phyloP scores from a whole-genome alignment of 2,797 vertebrate genomes.

The Scleropages formosus region DNA sequence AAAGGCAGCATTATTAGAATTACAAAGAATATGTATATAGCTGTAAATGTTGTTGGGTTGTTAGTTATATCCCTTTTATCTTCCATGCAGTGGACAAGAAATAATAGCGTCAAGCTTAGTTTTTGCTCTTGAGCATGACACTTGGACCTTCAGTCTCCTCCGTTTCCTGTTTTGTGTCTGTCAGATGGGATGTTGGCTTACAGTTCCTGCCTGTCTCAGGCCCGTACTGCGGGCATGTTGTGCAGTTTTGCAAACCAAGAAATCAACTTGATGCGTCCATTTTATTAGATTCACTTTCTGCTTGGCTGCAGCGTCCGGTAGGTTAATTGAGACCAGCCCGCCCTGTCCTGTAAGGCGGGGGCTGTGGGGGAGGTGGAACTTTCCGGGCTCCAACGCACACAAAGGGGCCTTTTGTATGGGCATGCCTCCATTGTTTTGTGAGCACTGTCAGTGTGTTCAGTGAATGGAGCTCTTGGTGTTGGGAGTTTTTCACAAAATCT shows the following conservation, averaged over 20 bases:
- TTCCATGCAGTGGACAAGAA: no score
- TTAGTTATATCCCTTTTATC: no score
- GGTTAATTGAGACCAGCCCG: slow-evolving; percentile 34
- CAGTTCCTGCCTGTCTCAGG: not conserved
- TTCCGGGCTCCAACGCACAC: slow-evolving; percentile 12
- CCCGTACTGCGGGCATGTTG: not conserved
- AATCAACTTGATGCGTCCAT: slow-evolving; percentile 19
- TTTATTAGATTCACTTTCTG: slow-evolving; percentile 23
- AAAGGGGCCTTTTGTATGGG: slow-evolving; percentile 15
- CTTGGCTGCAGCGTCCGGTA: slow-evolving; percentile 23
- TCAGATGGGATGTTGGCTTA: not conserved
- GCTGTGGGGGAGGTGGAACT: not conserved
- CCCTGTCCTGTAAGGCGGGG: slow-evolving; percentile 17
- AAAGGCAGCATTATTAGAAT: no score
- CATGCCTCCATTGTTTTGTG: not conserved
- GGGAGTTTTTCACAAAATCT: slow-evolving; percentile 18
- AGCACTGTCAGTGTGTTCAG: not conserved
- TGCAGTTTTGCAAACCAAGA: not conserved
- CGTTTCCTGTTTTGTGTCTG: slow-evolving; percentile 25
- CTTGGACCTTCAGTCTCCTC: slow-evolving; percentile 19
- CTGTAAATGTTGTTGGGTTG: no score
- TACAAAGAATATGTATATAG: no score
- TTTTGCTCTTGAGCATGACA: not conserved
- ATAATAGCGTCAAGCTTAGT: not conserved
- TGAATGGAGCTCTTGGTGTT: not conserved